Evolutionary conservation across 1,140 invertebrate genomes (phyloP), one percentile per base, ranked within the genome.

Genomic region (Leptoteleia sp.): DNA sequence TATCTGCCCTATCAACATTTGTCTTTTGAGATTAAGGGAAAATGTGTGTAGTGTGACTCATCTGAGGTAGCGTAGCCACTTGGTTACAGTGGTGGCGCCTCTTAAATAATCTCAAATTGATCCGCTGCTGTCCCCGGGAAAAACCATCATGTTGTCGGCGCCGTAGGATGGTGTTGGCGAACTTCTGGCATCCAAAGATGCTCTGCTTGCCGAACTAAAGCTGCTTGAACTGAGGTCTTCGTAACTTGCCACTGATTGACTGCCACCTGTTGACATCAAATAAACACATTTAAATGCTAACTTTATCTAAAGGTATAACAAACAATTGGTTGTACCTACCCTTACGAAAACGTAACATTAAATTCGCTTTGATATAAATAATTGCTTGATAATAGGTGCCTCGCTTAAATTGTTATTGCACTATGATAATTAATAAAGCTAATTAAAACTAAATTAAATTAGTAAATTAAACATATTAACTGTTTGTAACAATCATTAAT

Each of bases 161-260:
- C 92, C 91, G 81, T 92, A 92, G 43, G 90, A 90, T 42, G 92
- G 89, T 17, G 93, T 92, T 61, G 93, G 92, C 7, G 93, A 93
- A 15, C 93, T 93, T 3, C 93, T 92, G n/a, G 93, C 92, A 71
- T 94, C 94, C n/a, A 94, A 89, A 1, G 94, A 95, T 0, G 94
- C 93, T 37, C 94, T 91, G 80, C 94, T 95, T 1, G 94, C 92
- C 2, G 94, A 95, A 82, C 94, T 95, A 77, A 95, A 94, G 83
- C 94, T 95, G 82, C 94, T 95, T 4, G 94, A 93, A 82, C 94
- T 95, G 33, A 95, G 83, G 81, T 95, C 94, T 79, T 95, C 94
- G 22, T 92, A 93, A 73, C 90, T 91, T n/a, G 90, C 90, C 42
- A 90, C 87, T 4, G 91, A 92, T 40, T 92, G 91, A 82, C 90